Evolutionary conservation across 1,140 invertebrate genomes (phyloP).

Genomic region (Capitella teleta): DNA sequence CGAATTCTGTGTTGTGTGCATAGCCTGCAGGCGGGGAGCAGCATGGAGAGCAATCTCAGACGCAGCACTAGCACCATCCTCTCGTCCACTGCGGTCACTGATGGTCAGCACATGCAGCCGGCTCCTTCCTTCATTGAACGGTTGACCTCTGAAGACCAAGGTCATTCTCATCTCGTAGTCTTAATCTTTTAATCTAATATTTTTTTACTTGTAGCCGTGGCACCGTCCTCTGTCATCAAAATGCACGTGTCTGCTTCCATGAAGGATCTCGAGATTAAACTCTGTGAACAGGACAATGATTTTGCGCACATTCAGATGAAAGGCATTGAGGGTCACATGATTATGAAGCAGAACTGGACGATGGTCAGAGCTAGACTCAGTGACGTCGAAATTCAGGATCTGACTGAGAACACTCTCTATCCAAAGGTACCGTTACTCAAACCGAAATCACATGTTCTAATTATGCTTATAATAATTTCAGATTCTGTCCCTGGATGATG

Average conservation of each 20-base stretch:
- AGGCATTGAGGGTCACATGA: conserved; percentile 55
- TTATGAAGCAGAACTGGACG: conserved; percentile 63
- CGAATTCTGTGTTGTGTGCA: not conserved
- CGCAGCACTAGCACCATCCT: not conserved
- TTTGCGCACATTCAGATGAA: not conserved
- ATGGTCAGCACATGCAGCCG: not conserved
- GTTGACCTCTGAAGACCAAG: too few relatives aligned
- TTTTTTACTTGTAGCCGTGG: not conserved
- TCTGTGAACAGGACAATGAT: conserved; percentile 4
- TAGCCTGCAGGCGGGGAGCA: too few relatives aligned
- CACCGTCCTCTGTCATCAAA: not conserved
- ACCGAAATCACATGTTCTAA: not conserved
- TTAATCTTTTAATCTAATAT: not conserved
- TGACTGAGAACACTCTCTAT: conserved; percentile 64
- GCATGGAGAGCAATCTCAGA: too few relatives aligned
- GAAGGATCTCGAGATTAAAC: conserved; percentile 1
- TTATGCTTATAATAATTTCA: conserved; percentile 13
- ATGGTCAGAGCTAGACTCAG: conserved; percentile 58
- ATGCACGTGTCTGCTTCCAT: not conserved
- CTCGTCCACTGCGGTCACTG: not conserved
- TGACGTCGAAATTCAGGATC: conserved; percentile 57
- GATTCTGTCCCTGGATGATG: conserved; percentile 24
- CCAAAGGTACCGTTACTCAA: conserved; percentile 49
- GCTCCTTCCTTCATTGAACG: not conserved
- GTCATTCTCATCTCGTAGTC: too few relatives aligned